Evolutionary conservation across 2,797 vertebrate genomes (phyloP).

Genomic region (Orientallactaga sibirica): DNA sequence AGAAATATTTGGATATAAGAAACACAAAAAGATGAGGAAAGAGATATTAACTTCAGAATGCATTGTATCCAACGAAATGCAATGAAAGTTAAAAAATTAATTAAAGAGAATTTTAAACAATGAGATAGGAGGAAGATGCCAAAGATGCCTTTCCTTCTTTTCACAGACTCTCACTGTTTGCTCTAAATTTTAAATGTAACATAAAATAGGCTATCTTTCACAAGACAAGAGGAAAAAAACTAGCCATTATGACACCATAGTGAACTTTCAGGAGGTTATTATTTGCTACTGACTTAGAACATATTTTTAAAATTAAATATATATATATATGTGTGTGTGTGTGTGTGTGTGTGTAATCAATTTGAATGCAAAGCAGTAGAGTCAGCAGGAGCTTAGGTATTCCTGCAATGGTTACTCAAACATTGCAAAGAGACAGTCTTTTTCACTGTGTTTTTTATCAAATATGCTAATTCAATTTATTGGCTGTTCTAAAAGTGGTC

Average conservation of each 20-base stretch:
- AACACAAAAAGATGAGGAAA: conserved; percentile 21
- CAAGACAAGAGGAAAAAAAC: conserved; percentile 48
- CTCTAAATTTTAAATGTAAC: conserved; percentile 69
- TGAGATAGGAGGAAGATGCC: background rate
- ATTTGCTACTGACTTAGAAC: background rate
- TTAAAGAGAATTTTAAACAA: background rate
- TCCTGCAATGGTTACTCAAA: conserved; percentile 39
- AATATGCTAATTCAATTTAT: conserved; percentile 47
- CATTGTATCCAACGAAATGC: background rate
- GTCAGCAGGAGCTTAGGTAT: background rate
- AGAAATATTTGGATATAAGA: background rate
- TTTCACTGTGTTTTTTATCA: background rate
- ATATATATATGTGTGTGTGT: background rate
- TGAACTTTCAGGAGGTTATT: conserved; percentile 57
- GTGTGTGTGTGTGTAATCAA: background rate
- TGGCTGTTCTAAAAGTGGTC: background rate
- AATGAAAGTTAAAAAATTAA: background rate
- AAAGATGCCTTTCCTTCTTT: background rate
- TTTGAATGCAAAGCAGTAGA: conserved; percentile 35
- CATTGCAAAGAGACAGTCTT: background rate
- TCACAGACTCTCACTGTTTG: conserved; percentile 17
- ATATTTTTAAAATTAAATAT: conserved; percentile 53
- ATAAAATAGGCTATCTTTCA: conserved; percentile 68
- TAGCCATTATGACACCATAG: background rate
- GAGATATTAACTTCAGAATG: background rate